Evolutionary conservation across 1,140 invertebrate genomes (phyloP).

Genomic region (Bombyx mori): ASM3026992v2 NC_085117.1:334001-334500

Average conservation of each 20-base stretch:
- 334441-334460: slow-evolving; percentile 50
- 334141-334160: background rate
- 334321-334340: slow-evolving; percentile 81
- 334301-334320: slow-evolving; percentile 89
- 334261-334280: slow-evolving; percentile 80
- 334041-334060: too few relatives aligned
- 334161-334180: background rate
- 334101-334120: too few relatives aligned
- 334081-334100: too few relatives aligned
- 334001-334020: too few relatives aligned
- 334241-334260: background rate
- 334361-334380: slow-evolving; percentile 43
- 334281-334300: slow-evolving; percentile 89
- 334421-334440: slow-evolving; percentile 89
- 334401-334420: slow-evolving; percentile 88
- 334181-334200: background rate
- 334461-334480: slow-evolving; percentile 22
- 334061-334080: too few relatives aligned
- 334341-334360: slow-evolving; percentile 67
- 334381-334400: slow-evolving; percentile 76
- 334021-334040: too few relatives aligned
- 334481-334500: too few relatives aligned
- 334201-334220: too few relatives aligned
- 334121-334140: too few relatives aligned
- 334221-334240: background rate